Conservation (phyloP, 2,888 invertebrate genomes). For the Coelinius sp. region DNA sequence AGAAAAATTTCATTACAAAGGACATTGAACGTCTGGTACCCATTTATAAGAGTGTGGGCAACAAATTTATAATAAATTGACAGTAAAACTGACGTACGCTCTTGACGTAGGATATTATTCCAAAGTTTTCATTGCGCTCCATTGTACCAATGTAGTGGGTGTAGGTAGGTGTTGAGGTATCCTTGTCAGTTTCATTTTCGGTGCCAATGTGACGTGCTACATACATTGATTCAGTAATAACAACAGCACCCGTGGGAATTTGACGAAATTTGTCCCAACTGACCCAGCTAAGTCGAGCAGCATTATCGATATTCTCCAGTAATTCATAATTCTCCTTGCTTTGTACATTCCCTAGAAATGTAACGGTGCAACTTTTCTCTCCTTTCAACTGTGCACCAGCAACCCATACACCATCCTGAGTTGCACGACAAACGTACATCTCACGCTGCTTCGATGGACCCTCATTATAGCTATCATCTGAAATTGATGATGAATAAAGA, state of each 20-base stretch:
- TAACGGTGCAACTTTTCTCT: constrained; percentile 77
- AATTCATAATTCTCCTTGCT: constrained; percentile 78
- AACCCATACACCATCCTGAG: constrained; percentile 81
- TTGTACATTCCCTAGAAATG: constrained; percentile 74
- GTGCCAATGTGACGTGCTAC: constrained; percentile 71
- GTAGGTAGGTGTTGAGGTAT: constrained; percentile 52
- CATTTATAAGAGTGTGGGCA: background rate
- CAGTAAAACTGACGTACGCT: constrained; percentile 68
- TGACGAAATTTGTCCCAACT: constrained; percentile 80
- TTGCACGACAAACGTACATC: constrained; percentile 82
- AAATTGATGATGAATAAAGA: background rate
- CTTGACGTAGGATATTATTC: constrained; percentile 79
- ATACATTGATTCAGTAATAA: constrained; percentile 72
- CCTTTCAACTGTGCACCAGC: constrained; percentile 78
- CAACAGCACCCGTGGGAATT: constrained; percentile 77
- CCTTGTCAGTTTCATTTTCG: constrained; percentile 46
- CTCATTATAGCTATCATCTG: background rate
- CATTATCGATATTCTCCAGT: constrained; percentile 83
- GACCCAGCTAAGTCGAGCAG: constrained; percentile 83
- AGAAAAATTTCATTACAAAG: background rate
- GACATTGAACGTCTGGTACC: background rate
- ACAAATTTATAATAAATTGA: constrained; percentile 29
- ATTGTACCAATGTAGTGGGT: constrained; percentile 81
- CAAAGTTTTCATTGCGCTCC: constrained; percentile 76
- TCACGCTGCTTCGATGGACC: constrained; percentile 44